Evolutionary conservation across 2,797 vertebrate genomes (phyloP).

Genomic region (Enteromius argenteus): DNA sequence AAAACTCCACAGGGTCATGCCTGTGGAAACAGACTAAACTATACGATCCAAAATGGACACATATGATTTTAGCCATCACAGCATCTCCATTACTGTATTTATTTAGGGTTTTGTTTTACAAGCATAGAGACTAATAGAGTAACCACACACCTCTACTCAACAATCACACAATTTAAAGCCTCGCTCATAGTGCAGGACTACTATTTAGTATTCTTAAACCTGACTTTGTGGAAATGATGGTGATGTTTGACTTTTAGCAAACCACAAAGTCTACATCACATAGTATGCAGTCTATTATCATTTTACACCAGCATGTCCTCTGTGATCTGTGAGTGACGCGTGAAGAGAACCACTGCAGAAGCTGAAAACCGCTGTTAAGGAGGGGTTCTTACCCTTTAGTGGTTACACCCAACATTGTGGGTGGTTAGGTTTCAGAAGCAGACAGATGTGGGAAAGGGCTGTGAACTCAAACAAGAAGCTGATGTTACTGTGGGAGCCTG

Average conservation of each 20-base stretch:
- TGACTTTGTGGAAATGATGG: background rate
- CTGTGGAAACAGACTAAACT: constrained; percentile 20
- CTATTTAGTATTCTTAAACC: background rate
- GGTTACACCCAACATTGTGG: constrained; percentile 26
- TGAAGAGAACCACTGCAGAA: background rate
- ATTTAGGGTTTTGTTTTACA: background rate
- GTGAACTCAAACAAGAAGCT: constrained; percentile 14
- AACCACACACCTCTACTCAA: background rate
- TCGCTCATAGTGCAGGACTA: background rate
- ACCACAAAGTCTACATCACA: background rate
- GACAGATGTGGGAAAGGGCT: background rate
- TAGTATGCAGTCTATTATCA: background rate
- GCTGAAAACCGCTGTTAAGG: constrained; percentile 9
- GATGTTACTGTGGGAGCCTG: constrained; percentile 3
- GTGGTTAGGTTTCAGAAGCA: constrained; percentile 10
- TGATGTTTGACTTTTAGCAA: background rate
- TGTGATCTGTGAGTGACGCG: background rate
- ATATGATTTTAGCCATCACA: background rate
- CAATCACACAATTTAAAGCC: background rate
- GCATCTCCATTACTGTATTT: background rate
- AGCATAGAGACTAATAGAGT: background rate
- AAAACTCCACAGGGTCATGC: background rate
- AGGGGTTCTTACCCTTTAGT: background rate
- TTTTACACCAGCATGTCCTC: background rate
- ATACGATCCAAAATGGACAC: background rate